phyloP scores from a whole-genome alignment of 2,113 vertebrate species.

The Antennarius striatus region DNA sequence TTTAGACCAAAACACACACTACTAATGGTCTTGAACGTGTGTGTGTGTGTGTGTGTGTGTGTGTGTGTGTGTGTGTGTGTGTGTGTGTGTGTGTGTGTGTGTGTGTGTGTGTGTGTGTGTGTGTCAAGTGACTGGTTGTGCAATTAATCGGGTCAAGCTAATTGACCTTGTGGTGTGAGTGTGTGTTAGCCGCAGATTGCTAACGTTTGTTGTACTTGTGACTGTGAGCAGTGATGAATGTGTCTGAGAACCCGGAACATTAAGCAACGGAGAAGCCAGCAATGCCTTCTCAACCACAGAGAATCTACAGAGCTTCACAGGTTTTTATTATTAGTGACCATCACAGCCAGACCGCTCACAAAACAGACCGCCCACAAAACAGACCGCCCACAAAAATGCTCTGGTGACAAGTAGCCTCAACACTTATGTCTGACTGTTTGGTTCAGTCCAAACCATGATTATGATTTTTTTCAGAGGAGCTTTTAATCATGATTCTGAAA shows the following conservation, averaged over 20 bases:
- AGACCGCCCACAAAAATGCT: too few relatives aligned
- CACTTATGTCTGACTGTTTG: too few relatives aligned
- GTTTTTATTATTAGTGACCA: background rate
- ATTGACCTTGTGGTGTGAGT: constrained; percentile 61
- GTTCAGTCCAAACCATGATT: too few relatives aligned
- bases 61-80: constrained; percentile 22
- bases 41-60: constrained; percentile 39
- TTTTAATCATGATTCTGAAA: too few relatives aligned
- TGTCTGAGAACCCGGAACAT: constrained; percentile 43
- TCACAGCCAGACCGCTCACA: too few relatives aligned
- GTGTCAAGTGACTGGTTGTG: background rate
- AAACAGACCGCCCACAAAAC: too few relatives aligned
- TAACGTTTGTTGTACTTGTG: constrained; percentile 40
- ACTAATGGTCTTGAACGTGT: constrained; percentile 78
- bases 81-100: constrained; percentile 18
- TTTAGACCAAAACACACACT: constrained; percentile 79
- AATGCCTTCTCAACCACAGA: background rate
- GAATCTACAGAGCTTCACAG: constrained; percentile 20
- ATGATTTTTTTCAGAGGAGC: too few relatives aligned
- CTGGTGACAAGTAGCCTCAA: too few relatives aligned
- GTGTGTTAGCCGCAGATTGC: constrained; percentile 62
- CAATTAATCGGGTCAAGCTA: constrained; percentile 68
- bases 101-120: constrained; percentile 29
- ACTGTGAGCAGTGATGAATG: constrained; percentile 65
- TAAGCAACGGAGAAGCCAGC: constrained; percentile 41